Percentiles rank a stretch among this genome's conserved stretches.
Evolutionary conservation across 2,797 vertebrate genomes (phyloP).

Genomic region (Melanogrammus aeglefinus): DNA sequence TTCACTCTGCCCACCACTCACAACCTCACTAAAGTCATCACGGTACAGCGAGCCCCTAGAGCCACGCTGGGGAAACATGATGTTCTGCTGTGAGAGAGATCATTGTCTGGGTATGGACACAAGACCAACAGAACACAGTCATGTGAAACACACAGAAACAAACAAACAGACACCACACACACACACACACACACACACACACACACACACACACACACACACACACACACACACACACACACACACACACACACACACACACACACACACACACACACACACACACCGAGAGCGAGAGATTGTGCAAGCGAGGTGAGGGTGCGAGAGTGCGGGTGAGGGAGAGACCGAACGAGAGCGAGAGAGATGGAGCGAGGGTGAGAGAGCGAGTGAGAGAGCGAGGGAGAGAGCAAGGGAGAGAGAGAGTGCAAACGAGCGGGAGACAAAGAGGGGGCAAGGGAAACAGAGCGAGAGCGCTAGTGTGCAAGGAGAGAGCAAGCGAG

Average conservation of each 20-base stretch:
- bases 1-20: too few relatives aligned
- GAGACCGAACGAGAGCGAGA: neutral
- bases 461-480: neutral
- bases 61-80: neutral
- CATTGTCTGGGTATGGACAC: neutral
- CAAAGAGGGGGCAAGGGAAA: neutral
- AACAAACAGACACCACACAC: too few relatives aligned
- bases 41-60: neutral
- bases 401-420: neutral
- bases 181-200: neutral
- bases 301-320: neutral
- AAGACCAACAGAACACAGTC: conserved; percentile 15
- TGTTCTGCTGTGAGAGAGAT: conserved; percentile 1
- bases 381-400: neutral
- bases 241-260: too few relatives aligned
- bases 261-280: too few relatives aligned
- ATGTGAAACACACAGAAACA: neutral
- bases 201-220: neutral
- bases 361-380: neutral
- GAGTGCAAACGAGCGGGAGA: neutral
- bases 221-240: neutral
- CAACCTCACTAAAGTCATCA: neutral
- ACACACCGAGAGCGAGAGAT: neutral
- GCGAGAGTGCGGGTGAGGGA: too few relatives aligned
- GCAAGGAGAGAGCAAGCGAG: neutral